A percentile compares a stretch with the other conserved stretches of the same genome.
phyloP scores from a whole-genome alignment of 2,113 vertebrate species.

The Protobothrops flavoviridis region DNA sequence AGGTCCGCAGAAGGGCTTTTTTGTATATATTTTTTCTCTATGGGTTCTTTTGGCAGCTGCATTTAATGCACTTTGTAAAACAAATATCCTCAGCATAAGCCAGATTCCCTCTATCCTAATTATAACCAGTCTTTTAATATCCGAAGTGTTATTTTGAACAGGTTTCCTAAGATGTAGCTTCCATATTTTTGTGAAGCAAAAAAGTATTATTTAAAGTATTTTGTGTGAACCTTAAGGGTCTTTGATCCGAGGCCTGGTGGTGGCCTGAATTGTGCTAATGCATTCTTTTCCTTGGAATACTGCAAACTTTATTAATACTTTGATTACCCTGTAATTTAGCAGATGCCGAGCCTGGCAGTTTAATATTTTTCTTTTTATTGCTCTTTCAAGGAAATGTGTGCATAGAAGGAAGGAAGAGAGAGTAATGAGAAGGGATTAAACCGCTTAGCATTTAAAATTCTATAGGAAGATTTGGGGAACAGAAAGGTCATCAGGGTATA shows the following conservation, averaged over 20 bases:
- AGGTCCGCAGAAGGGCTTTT: background rate
- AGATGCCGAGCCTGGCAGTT: conserved; percentile 18
- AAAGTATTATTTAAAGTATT: background rate
- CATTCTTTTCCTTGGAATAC: background rate
- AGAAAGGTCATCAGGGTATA: background rate
- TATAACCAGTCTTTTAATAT: background rate
- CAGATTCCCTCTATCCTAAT: background rate
- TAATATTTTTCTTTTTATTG: conserved; percentile 33
- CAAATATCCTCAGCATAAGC: background rate
- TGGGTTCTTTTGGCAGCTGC: background rate
- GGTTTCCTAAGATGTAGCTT: background rate
- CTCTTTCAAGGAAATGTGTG: conserved; percentile 34
- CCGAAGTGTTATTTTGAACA: background rate
- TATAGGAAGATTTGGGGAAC: background rate
- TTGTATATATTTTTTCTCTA: too few species aligned
- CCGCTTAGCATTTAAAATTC: background rate
- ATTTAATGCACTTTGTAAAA: background rate
- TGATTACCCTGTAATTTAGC: conserved; percentile 11
- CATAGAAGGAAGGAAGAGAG: conserved; percentile 10
- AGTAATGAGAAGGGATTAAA: background rate
- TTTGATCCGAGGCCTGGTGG: background rate
- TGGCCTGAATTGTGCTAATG: background rate
- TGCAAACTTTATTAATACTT: background rate
- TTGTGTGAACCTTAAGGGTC: background rate
- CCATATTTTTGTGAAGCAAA: background rate